These are phyloP conservation scores for Plestiodon gilberti DNA, from an alignment of 2,113 vertebrate species.

Conservation along the genomic window DNA sequence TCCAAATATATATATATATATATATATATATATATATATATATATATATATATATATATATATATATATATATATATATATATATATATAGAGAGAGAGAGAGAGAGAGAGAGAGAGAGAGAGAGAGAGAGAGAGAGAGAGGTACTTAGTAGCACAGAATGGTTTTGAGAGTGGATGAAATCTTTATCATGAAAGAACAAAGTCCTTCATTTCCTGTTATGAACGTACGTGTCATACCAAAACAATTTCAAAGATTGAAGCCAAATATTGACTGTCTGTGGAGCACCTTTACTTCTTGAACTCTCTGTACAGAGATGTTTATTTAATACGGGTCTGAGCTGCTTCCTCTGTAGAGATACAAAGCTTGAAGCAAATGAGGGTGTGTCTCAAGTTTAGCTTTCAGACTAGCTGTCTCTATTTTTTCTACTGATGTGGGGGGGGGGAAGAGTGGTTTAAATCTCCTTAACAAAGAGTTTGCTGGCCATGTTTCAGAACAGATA, in stretches of 20 bases:
- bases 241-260: not conserved
- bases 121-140: not conserved
- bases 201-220: conserved; percentile 8
- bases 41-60: too few species aligned
- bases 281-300: not conserved
- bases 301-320: conserved; percentile 2
- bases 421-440: not conserved
- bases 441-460: not conserved
- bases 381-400: not conserved
- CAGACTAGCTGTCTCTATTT: not conserved
- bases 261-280: conserved; percentile 15
- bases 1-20: too few species aligned
- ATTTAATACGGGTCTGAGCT: not conserved
- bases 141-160: not conserved
- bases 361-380: not conserved
- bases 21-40: too few species aligned
- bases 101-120: too few species aligned
- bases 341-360: not conserved
- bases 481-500: not conserved
- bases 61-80: too few species aligned
- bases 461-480: not conserved
- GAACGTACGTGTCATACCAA: not conserved
- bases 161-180: not conserved
- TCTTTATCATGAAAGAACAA: not conserved
- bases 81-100: too few species aligned